Evolutionary conservation across 1,140 invertebrate species (phyloP), one percentile per base, ranked within the genome.

Genomic region (Carcinoscorpius rotundicauda): DNA sequence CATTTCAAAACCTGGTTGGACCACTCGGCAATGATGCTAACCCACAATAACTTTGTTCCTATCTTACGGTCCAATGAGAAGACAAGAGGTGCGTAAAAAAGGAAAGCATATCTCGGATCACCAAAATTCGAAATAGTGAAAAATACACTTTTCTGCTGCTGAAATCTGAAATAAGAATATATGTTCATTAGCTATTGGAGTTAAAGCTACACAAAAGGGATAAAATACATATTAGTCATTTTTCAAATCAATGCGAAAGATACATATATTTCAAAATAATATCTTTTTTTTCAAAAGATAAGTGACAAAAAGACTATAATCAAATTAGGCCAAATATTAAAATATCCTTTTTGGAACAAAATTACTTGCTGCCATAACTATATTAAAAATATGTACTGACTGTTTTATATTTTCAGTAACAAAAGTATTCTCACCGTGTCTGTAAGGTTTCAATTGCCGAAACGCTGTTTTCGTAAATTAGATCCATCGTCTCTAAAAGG

Each of bases 1-100:
- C 80, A 81, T 76, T 82, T 82, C 6, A 81, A 70, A n/a, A 82
- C 68, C 52, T 75, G 76, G 70, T 81, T 82, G 3, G 75, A 64
- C 81, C 81, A 82, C 68, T 82, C 81, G 10, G 80, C 74, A 6
- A 80, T 67, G 11, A 78, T 72, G 5, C 78, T 75, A 4, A 73
- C 70, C 60, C 74, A 74, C 11, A 82, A 65, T 4, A 82, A 70
- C 65, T 77, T 72, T 51, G 73, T 73, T 4, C 79, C 80, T 8
- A 79, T 68, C 9, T 63, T 60, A 51, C 70, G 68, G 63, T 78
- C 74, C 1, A 82, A 63, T 59, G 75, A 77, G 64, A 76, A 79
- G 8, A 77, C 68, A 0, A 82, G 53, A 6, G 81, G 81, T 62
- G 81, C 77, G 61, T 80, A 76, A 9, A 82, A 67, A 2, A 77